phyloP scores from a whole-genome alignment of 2,113 vertebrate species.

The Pterophyllum scalare region DNA sequence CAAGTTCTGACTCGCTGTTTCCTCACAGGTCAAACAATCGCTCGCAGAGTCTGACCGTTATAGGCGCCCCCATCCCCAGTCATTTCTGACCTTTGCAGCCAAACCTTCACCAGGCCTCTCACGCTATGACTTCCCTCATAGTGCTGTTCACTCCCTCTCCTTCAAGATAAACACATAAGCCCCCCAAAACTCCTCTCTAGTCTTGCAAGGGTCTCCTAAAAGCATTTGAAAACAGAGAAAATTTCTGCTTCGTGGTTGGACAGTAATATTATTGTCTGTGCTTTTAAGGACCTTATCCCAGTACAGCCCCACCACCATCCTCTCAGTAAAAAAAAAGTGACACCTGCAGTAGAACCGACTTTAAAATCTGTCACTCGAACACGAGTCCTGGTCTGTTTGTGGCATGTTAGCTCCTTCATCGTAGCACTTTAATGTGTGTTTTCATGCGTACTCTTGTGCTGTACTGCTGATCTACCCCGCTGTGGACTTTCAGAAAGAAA shows the following conservation, averaged over 20 bases:
- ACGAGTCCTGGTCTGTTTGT: constrained; percentile 30
- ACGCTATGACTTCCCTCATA: constrained; percentile 21
- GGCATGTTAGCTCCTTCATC: constrained; percentile 56
- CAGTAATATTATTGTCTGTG: not conserved
- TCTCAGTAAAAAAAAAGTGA: constrained; percentile 11
- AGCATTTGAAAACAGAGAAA: constrained; percentile 17
- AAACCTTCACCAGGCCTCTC: constrained; percentile 25
- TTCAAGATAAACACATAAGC: not conserved
- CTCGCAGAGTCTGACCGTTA: constrained; percentile 47
- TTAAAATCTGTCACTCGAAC: constrained; percentile 11
- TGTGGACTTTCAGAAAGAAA: constrained; percentile 27
- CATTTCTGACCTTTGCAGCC: constrained; percentile 42
- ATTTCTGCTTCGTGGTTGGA: constrained; percentile 7
- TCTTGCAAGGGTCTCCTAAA: constrained; percentile 25
- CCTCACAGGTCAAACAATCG: constrained; percentile 39
- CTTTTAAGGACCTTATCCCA: constrained; percentile 17
- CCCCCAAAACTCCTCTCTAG: constrained; percentile 2
- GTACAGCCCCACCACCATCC: not conserved
- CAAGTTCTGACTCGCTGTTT: constrained; percentile 42
- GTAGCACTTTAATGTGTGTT: constrained; percentile 64
- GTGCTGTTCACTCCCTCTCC: not conserved
- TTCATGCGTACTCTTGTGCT: constrained; percentile 8
- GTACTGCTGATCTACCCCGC: constrained; percentile 22
- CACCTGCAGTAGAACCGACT: constrained; percentile 15
- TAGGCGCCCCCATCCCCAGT: constrained; percentile 20